phyloP scores from a whole-genome alignment of 2,113 vertebrate genomes.

The Hirundichthys speculiger region DNA sequence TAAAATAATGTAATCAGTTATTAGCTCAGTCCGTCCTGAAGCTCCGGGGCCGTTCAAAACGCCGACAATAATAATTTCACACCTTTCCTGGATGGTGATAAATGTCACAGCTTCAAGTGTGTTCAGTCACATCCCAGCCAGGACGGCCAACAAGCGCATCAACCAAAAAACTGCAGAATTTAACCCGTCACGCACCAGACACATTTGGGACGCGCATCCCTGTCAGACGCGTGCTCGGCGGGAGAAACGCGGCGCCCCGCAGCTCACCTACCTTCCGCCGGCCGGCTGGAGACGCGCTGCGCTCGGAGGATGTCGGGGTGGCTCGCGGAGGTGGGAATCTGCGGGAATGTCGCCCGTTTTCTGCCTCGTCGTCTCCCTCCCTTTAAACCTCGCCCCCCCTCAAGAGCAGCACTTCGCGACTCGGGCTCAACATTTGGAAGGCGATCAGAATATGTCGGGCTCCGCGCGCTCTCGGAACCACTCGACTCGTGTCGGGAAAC shows the following conservation, averaged over 20 bases:
- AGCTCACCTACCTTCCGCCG: slow-evolving; percentile 37
- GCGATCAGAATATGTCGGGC: slow-evolving; percentile 68
- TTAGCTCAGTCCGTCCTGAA: no score
- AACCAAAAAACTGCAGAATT: slow-evolving; percentile 83
- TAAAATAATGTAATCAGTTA: no score
- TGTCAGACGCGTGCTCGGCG: slow-evolving; percentile 17
- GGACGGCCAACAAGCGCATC: slow-evolving; percentile 52
- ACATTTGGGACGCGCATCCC: background rate
- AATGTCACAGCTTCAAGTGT: slow-evolving; percentile 7
- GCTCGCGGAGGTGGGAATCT: slow-evolving; percentile 25
- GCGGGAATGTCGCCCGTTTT: slow-evolving; percentile 24
- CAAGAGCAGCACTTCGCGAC: slow-evolving; percentile 69
- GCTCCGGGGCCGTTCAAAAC: background rate
- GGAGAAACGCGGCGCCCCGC: background rate
- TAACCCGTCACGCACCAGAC: slow-evolving; percentile 77
- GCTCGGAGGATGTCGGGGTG: slow-evolving; percentile 28
- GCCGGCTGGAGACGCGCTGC: slow-evolving; percentile 14
- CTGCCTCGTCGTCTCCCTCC: slow-evolving; percentile 54
- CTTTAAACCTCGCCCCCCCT: slow-evolving; percentile 66
- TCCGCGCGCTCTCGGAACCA: slow-evolving; percentile 62
- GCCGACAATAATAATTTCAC: slow-evolving; percentile 8
- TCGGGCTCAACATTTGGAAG: slow-evolving; percentile 74
- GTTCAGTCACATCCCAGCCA: slow-evolving; percentile 33
- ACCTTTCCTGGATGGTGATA: slow-evolving; percentile 4
- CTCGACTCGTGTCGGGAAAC: slow-evolving; percentile 74